Evolutionary conservation across 2,797 vertebrate genomes (phyloP).

Genomic region (Eurystomus glaucurus): DNA sequence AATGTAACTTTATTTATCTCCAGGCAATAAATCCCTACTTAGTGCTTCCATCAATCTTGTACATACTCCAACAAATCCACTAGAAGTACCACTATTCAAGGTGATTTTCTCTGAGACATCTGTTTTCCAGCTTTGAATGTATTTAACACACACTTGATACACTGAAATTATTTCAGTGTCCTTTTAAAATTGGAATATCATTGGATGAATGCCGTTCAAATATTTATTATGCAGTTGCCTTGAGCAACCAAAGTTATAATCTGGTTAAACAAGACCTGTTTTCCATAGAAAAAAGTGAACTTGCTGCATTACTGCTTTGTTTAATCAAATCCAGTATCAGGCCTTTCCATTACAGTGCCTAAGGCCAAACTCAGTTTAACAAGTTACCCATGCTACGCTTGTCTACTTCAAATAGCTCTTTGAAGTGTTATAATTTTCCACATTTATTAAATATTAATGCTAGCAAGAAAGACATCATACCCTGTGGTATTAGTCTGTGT

Average conservation of each 20-base stretch:
- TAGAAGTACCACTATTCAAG: neutral
- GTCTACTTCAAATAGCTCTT: conserved; percentile 15
- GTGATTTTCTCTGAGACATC: neutral
- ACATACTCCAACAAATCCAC: neutral
- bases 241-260: neutral
- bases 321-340: neutral
- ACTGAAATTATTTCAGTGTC: neutral
- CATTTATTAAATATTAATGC: neutral
- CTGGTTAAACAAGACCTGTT: neutral
- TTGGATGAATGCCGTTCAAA: neutral
- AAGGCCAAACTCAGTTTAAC: neutral
- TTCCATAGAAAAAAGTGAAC: neutral
- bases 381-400: neutral
- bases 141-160: neutral
- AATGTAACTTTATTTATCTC: neutral
- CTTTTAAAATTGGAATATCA: neutral
- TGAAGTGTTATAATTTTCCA: neutral
- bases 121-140: neutral
- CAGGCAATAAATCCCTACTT: neutral
- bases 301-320: neutral
- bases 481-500: neutral
- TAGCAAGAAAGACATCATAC: conserved; percentile 9
- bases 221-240: neutral
- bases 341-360: neutral
- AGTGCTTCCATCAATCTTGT: neutral